Evolutionary conservation across 2,797 vertebrate species (phyloP), one percentile per base, ranked within the genome.

Genomic region (Spheniscus humboldti): DNA sequence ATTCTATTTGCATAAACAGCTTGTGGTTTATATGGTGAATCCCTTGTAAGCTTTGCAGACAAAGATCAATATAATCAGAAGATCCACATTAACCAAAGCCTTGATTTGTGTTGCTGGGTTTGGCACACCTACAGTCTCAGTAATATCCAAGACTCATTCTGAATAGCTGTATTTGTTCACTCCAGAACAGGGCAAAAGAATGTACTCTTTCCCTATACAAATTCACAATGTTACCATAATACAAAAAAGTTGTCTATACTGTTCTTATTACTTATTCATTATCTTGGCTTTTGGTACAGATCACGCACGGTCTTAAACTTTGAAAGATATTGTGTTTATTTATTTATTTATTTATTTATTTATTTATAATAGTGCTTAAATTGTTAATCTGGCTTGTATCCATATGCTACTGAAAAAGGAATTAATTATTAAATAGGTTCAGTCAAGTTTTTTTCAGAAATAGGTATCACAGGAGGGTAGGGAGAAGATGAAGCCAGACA

Each of bases 161-260:
- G 33, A 69, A 66, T 45, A 73, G 37, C 24, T 62, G 20, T 24
- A 27, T 67, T 56, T 72, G 13, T 39, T 68, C 18, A 35, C 25
- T 41, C 33, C 19, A 27, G 31, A 59, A 35, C 7, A 31, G 9
- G 30, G 56, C 17, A 74, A 39, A 73, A 66, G 14, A 63, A 66
- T 5, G 1, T 25, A 13, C 18, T 50, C 18, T 23, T 68, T 43
- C 27, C 10, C 2, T 19, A 9, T 5, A 69, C 3, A 59, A 69
- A 69, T 37, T 33, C 5, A 13, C 43, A 73, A 48, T 20, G 2
- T 16, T 53, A 23, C 15, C 30, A 18, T 7, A 45, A 56, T 47
- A 50, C 31, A 1, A 25, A 69, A 27, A 47, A 9, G 1, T 16
- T 48, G 11, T 6, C 2, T 4, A 27, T 55, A n/a, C 6, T 31